These are phyloP conservation scores for Aplysina aerophoba DNA, from an alignment of 37 sponge, comb jelly and placozoan species.

Conservation along the genomic window DNA sequence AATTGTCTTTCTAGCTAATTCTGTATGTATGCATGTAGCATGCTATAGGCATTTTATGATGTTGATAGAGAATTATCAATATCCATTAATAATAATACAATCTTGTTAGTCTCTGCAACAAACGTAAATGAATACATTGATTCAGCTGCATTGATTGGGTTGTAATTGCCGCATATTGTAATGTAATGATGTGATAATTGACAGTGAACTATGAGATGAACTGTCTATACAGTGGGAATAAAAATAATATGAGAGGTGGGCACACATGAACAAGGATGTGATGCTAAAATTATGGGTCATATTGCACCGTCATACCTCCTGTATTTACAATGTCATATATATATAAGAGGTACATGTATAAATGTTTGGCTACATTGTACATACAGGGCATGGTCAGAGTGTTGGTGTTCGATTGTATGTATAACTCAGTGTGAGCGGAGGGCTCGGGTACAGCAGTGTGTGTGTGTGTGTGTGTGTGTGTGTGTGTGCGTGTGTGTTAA, in stretches of 20 bases:
- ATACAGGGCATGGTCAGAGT: background rate
- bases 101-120: background rate
- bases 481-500: slow-evolving; percentile 28
- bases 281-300: too few species aligned
- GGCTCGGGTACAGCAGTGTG: background rate
- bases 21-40: background rate
- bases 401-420: slow-evolving; percentile 10
- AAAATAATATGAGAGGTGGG: too few species aligned
- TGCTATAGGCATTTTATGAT: background rate
- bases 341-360: too few species aligned
- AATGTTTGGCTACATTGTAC: too few species aligned
- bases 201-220: too few species aligned
- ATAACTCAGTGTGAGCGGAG: background rate
- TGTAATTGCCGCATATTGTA: too few species aligned
- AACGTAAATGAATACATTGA: background rate
- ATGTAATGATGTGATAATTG: too few species aligned
- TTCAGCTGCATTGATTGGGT: too few species aligned
- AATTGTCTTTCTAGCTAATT: background rate
- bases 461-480: slow-evolving; percentile 31
- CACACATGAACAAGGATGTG: too few species aligned
- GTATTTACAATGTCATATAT: too few species aligned
- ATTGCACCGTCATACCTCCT: too few species aligned
- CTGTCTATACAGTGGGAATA: too few species aligned
- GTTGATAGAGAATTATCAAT: background rate
- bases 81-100: background rate